Evolutionary conservation across 2,113 vertebrate genomes (phyloP).

Genomic region (Seriola rivoliana): DNA sequence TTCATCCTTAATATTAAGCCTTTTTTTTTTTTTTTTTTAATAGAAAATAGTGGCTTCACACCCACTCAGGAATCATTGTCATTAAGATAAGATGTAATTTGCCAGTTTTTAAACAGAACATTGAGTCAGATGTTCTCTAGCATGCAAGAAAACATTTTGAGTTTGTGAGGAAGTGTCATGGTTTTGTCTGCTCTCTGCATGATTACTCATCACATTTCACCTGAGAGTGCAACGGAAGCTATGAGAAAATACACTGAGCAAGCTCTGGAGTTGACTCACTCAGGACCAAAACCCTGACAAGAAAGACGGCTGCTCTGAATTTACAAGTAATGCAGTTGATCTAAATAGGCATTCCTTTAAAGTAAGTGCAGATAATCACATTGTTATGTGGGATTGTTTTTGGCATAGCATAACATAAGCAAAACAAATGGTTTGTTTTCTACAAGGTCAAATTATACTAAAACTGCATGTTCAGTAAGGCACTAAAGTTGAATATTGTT

Average conservation of each 20-base stretch:
- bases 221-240: slow-evolving; percentile 59
- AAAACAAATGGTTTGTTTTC: neutral
- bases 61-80: neutral
- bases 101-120: neutral
- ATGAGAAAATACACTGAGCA: slow-evolving; percentile 52
- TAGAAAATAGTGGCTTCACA: neutral
- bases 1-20: neutral
- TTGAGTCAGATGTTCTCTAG: slow-evolving; percentile 12
- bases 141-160: neutral
- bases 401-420: neutral
- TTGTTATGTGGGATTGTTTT: neutral
- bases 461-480: neutral
- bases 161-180: slow-evolving; percentile 57
- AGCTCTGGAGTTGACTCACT: slow-evolving; percentile 71
- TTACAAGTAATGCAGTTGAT: slow-evolving; percentile 59
- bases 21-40: neutral
- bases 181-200: slow-evolving; percentile 44
- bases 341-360: neutral
- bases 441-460: neutral
- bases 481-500: neutral
- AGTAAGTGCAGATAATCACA: neutral
- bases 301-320: slow-evolving; percentile 41
- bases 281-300: slow-evolving; percentile 36
- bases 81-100: neutral
- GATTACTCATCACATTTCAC: slow-evolving; percentile 82